A percentile compares a stretch with the other conserved stretches of the same genome.
Evolutionary conservation across 2,888 invertebrate genomes (phyloP).

Genomic region (Ophion slaviceki): DNA sequence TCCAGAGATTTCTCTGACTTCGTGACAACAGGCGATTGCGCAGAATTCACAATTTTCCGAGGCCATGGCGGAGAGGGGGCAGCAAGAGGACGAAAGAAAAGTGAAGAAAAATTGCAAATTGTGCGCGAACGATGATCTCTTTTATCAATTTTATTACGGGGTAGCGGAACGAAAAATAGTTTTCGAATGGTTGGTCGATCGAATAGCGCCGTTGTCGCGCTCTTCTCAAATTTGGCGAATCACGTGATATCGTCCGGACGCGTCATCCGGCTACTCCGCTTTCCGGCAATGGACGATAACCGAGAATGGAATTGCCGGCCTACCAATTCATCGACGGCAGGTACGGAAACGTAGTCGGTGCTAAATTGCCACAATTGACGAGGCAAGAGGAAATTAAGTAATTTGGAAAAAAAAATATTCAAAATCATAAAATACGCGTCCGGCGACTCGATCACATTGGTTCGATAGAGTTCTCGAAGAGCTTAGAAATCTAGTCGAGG

Average conservation of each 20-base stretch:
- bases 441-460: too few relatives aligned
- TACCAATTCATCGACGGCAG: constrained; percentile 48
- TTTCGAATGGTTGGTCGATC: constrained; percentile 10
- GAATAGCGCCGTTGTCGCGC: neutral
- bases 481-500: too few relatives aligned
- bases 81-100: constrained; percentile 16
- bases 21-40: constrained; percentile 53
- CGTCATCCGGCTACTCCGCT: constrained; percentile 16
- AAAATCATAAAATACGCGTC: too few relatives aligned
- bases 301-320: constrained; percentile 28
- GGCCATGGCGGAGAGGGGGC: neutral
- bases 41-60: constrained; percentile 46
- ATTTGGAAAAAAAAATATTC: too few relatives aligned
- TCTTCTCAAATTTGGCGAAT: neutral
- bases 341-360: constrained; percentile 29
- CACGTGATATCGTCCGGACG: constrained; percentile 30
- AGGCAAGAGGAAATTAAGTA: neutral
- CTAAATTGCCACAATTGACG: too few relatives aligned
- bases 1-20: constrained; percentile 54
- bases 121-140: constrained; percentile 27
- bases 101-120: constrained; percentile 38
- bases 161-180: neutral
- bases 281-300: constrained; percentile 60
- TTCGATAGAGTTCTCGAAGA: too few relatives aligned
- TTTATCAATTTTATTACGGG: neutral